phyloP scores from a whole-genome alignment of 92 coral and sea anemone genomes.

The Blastomussa wellsi region DNA sequence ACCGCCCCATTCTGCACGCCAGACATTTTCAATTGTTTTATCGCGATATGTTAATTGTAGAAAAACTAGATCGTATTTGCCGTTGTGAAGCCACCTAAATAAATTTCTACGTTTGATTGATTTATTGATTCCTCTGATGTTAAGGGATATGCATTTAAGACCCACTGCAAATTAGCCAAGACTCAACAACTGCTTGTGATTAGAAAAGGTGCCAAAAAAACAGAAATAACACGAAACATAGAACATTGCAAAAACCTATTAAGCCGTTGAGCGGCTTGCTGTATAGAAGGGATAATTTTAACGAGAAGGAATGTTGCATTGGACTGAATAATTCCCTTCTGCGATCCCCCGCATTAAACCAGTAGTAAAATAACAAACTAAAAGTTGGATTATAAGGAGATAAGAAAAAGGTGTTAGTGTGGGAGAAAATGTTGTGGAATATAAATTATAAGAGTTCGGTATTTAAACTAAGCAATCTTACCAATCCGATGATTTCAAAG shows the following conservation, averaged over 20 bases:
- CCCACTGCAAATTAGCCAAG: neutral
- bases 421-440: too few species aligned
- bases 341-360: neutral
- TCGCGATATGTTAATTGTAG: slow-evolving; percentile 3
- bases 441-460: too few species aligned
- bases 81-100: neutral
- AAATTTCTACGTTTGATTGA: neutral
- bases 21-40: neutral
- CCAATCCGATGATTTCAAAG: neutral
- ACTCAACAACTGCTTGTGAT: neutral
- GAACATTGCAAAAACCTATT: neutral
- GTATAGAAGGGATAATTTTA: neutral
- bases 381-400: neutral
- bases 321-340: neutral
- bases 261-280: neutral
- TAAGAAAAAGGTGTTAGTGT: too few species aligned
- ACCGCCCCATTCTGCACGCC: slow-evolving; percentile 6
- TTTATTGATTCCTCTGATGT: neutral
- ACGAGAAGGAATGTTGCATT: neutral
- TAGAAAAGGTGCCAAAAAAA: neutral
- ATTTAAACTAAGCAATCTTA: too few species aligned
- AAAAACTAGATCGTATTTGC: neutral
- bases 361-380: neutral
- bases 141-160: neutral
- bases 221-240: neutral